Conservation (phyloP, 1,140 invertebrate species). For the Drosophila athabasca region DNA sequence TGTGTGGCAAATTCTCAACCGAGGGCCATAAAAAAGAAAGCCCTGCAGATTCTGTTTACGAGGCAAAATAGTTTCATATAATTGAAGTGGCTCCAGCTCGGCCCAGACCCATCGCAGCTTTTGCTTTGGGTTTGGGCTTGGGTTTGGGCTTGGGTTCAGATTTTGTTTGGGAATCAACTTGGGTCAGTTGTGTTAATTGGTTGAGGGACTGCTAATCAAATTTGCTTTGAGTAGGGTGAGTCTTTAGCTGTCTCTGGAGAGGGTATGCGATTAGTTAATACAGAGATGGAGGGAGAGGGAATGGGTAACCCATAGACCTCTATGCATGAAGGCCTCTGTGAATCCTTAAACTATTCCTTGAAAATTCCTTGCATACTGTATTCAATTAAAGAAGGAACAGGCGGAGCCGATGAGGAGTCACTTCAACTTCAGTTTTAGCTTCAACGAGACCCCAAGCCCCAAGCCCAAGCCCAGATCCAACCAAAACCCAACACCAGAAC, state of each 20-base stretch:
- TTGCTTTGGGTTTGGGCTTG: conserved; percentile 26
- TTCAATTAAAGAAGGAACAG: conserved; percentile 13
- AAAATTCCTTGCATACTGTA: conserved; percentile 12
- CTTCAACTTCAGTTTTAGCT: conserved; percentile 2
- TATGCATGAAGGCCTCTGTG: not conserved
- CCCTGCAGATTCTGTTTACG: conserved; percentile 27
- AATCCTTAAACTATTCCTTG: not conserved
- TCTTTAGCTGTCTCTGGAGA: conserved; percentile 19
- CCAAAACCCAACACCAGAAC: conserved; percentile 35
- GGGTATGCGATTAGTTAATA: not conserved
- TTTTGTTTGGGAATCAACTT: conserved; percentile 12
- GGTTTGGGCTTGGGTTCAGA: conserved; percentile 22
- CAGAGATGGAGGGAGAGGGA: too few species aligned
- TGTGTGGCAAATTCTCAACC: conserved; percentile 57
- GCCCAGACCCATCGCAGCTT: conserved; percentile 11
- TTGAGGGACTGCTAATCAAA: conserved; percentile 45
- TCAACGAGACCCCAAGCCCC: not conserved
- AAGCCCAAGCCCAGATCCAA: conserved; percentile 25
- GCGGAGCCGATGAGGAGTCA: not conserved
- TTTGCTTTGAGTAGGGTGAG: conserved; percentile 14
- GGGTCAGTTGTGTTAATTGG: conserved; percentile 58
- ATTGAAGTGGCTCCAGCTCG: conserved; percentile 61
- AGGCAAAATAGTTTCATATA: conserved; percentile 70
- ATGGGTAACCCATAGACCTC: not conserved
- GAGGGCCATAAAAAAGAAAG: conserved; percentile 39